Percentiles rank a stretch among this genome's conserved stretches.
Conservation (phyloP, 2,888 invertebrate genomes). For the Mayetiola destructor region DNA sequence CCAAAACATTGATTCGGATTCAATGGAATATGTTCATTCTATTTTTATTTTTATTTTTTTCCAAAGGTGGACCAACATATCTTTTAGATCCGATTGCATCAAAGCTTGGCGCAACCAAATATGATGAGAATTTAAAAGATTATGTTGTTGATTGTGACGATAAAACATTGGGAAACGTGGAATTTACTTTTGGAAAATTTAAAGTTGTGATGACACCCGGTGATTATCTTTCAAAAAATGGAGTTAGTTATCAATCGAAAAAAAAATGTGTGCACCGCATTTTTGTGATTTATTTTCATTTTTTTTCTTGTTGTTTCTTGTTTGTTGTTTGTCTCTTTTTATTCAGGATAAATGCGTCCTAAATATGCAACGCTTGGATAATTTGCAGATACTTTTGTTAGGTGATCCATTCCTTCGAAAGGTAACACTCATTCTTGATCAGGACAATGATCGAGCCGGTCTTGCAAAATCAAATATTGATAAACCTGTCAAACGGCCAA, state of each 20-base stretch:
- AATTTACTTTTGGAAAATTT: not conserved
- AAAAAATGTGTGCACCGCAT: not conserved
- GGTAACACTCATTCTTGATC: not conserved
- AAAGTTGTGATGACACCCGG: not conserved
- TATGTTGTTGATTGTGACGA: not conserved
- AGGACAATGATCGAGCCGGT: not conserved
- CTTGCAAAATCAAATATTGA: too few species aligned
- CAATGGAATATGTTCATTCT: not conserved
- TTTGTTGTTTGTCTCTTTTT: not conserved
- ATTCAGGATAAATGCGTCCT: not conserved
- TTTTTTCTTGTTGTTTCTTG: not conserved
- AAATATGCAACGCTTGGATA: not conserved
- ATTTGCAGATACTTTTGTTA: not conserved
- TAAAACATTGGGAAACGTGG: not conserved
- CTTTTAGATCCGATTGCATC: not conserved
- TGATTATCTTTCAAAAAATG: not conserved
- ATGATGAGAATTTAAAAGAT: not conserved
- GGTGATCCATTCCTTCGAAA: not conserved
- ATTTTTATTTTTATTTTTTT: not conserved
- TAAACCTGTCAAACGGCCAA: too few species aligned
- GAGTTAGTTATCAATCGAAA: not conserved
- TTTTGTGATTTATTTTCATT: not conserved
- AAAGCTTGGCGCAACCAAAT: not conserved
- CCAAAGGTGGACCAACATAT: not conserved
- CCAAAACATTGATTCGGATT: not conserved